Conservation (phyloP, 2,113 vertebrate species). For the Nicator chloris region DNA sequence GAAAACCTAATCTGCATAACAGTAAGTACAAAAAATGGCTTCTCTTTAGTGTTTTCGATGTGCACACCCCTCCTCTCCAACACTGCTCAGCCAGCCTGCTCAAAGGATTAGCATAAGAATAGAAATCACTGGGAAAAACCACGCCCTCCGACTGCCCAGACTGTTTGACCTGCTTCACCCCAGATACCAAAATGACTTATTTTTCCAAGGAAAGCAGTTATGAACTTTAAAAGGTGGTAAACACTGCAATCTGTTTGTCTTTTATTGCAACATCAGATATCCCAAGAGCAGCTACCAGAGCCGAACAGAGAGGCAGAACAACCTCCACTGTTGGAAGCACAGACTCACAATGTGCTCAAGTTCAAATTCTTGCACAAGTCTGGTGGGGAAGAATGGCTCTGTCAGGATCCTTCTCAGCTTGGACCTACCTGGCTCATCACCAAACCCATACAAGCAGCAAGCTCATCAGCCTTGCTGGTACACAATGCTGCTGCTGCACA, state of each 20-base stretch:
- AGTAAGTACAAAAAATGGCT: neutral
- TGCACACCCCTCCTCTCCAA: neutral
- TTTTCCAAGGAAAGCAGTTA: neutral
- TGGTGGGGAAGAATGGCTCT: neutral
- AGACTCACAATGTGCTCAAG: neutral
- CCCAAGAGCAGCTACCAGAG: neutral
- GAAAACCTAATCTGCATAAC: neutral
- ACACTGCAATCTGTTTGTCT: neutral
- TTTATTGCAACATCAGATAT: neutral
- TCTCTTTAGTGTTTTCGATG: neutral
- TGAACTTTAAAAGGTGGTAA: neutral
- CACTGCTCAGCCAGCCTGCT: neutral
- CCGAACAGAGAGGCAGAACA: rapidly evolving
- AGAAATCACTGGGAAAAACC: conserved; percentile 6
- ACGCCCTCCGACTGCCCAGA: neutral
- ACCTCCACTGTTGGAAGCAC: neutral
- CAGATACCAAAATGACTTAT: neutral
- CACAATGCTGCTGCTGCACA: neutral
- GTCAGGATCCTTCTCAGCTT: neutral
- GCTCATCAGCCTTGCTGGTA: neutral
- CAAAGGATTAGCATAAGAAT: conserved; percentile 47
- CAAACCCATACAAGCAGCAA: neutral
- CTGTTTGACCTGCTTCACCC: neutral
- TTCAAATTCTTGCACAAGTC: neutral
- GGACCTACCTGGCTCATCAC: rapidly evolving